A percentile compares a stretch with the other conserved stretches of the same genome.
Conservation (phyloP, 2,797 vertebrate species). For the Chromis chromis region DNA sequence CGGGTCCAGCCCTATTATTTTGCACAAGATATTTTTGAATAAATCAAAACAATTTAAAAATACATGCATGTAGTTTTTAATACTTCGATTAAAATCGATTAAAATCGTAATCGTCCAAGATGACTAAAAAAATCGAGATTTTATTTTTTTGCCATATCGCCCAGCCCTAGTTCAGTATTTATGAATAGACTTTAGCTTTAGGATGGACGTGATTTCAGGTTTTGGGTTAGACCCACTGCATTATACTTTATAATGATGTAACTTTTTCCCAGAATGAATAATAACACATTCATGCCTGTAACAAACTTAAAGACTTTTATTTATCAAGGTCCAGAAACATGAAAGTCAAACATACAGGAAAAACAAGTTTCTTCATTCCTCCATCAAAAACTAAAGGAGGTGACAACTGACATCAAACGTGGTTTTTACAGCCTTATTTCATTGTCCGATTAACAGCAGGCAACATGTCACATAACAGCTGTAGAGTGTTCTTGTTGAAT, state of each 20-base stretch:
- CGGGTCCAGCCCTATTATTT: no score
- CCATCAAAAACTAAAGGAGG: conserved; percentile 3
- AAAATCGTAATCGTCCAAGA: no score
- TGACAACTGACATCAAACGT: conserved; percentile 14
- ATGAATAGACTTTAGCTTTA: no score
- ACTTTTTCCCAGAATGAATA: conserved; percentile 41
- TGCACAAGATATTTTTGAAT: no score
- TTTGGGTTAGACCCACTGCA: not conserved
- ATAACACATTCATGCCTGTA: conserved; percentile 84
- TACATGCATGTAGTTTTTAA: no score
- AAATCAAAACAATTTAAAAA: no score
- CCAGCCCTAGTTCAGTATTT: not conserved
- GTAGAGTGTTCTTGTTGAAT: not conserved
- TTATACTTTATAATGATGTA: conserved; percentile 73
- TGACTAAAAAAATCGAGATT: no score
- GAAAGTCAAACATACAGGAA: not conserved
- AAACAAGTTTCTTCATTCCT: conserved; percentile 1
- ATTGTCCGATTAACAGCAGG: conserved; percentile 74
- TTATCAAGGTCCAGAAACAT: conserved; percentile 47
- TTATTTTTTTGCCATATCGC: no score
- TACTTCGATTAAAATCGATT: no score
- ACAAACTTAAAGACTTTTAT: conserved; percentile 70
- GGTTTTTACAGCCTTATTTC: conserved; percentile 78
- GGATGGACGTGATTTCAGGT: not conserved
- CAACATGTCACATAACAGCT: not conserved